Base-by-base conservation (phyloP, 1,140 invertebrate genomes). In the Lucilia sericata region DNA sequence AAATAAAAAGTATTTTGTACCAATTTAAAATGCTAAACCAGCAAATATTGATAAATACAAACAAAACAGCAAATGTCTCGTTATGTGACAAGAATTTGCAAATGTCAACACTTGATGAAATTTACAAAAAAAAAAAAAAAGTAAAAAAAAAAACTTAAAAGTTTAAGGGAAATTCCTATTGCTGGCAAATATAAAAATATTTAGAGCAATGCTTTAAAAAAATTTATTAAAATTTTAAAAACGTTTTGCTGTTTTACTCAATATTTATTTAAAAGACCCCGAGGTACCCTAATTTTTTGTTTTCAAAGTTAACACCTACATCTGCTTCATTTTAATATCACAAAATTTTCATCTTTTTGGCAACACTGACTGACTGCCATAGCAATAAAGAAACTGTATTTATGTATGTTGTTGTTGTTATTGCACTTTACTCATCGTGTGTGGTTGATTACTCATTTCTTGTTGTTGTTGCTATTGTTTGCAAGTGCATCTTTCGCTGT, bases 11-110 rank as follows among this genome's bases (percentile, higher is more conserved):
- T 21, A 60, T n/a, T 60, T 60, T 80, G 76, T 80, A 80, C 76
- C 76, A 80, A 80, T 80, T 80, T 80, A 80, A 80, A 80, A 80
- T 80, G 76, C 76, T 80, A 49, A 21, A 80, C 76, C 2, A 80
- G 76, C 76, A 80, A 80, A 80, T 80, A 80, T 80, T 80, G 76
- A 80, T 80, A 80, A 80, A 80, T 80, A 49, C 9, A 19, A 49
- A 49, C 9, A 19, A 0, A 49, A 42, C 42, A 78, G 5, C n/a
- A 80, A 49, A 80, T 51, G 76, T 80, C 76, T 47, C 42, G n/a
- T 19, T 49, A 80, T 80, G 76, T 80, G 76, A 80, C 76, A 80
- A 49, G 76, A 80, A 80, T 80, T 80, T 80, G 70, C 34, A 74
- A 83, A 83, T 47, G 65, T 25, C 60, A 70, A 21, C 30, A 74